Evolutionary conservation across 2,113 vertebrate genomes (phyloP), one percentile per base, ranked within the genome.

Genomic region (Balaeniceps rex): DNA sequence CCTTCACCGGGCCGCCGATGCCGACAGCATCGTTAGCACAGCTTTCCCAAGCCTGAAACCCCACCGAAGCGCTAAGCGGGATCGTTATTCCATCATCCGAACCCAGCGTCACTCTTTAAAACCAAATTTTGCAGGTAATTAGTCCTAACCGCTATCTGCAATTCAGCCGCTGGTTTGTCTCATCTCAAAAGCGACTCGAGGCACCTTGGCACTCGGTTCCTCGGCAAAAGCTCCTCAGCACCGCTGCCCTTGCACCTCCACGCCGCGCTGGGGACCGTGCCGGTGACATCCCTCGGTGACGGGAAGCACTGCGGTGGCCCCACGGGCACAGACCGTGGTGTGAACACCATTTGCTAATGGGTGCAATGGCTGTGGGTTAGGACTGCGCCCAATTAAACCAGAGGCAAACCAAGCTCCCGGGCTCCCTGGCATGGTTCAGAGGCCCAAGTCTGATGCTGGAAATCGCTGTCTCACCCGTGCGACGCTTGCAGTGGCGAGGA

Each of bases 311-410:
- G 1, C 1, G 12, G 61, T 19, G 63, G 22, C 19, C 34, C 47
- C 40, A 22, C 0, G 8, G 51, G 14, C n/a, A 13, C 46, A 12
- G 38, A 9, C 2, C 19, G n/a, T n/a, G n/a, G n/a, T 2, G 1
- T 36, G 12, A 65, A 46, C 36, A 5, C 15, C 25, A 0, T 25
- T 28, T 15, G 38, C 44, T 19, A 9, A 16, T 0, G 31, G 23
- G 18, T 29, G 17, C 1, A 1, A 11, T 4, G 51, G 22, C 36
- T 4, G 18, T 3, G 42, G 71, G 55, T 36, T 19, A 5, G 54
- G 49, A 12, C 23, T 2, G 5, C 10, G 6, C 8, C 93, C 28
- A 3, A 33, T 3, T 5, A 42, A 92, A 26, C 80, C 85, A 25
- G 49, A 54, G 57, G 69, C 57, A n/a, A 44, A 42, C 6, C 33